Evolutionary conservation across 2,113 vertebrate species (phyloP).

Genomic region (Gobiocypris rarus): DNA sequence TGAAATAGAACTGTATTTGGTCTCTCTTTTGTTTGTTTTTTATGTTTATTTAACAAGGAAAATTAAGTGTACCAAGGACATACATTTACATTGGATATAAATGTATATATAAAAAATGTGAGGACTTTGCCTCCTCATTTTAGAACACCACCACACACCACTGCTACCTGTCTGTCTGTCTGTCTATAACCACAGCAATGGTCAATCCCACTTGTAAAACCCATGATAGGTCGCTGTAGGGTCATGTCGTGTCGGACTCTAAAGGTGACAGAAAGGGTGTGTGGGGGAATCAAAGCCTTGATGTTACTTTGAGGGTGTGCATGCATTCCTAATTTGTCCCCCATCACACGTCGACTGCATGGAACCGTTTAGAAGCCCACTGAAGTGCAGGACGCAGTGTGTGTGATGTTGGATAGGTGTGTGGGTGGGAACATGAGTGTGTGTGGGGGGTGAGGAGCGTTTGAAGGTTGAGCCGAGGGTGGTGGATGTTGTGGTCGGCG

Average conservation of each 20-base stretch:
- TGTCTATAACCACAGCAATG: background rate
- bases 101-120: too few relatives aligned
- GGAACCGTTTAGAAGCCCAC: conserved; percentile 69
- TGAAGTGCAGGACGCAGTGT: conserved; percentile 40
- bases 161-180: background rate
- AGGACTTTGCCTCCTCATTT: too few relatives aligned
- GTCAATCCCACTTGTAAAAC: background rate
- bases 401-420: conserved; percentile 52
- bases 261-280: conserved; percentile 77
- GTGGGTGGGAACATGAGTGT: conserved; percentile 46
- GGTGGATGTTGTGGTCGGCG: conserved; percentile 50
- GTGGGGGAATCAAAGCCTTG: conserved; percentile 60
- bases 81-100: too few relatives aligned
- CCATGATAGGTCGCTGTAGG: conserved; percentile 63
- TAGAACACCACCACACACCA: too few relatives aligned
- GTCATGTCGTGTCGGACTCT: conserved; percentile 71
- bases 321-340: conserved; percentile 70
- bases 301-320: conserved; percentile 53
- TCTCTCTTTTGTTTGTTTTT: too few relatives aligned
- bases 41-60: too few relatives aligned
- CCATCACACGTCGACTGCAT: conserved; percentile 74
- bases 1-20: too few relatives aligned
- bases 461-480: conserved; percentile 63
- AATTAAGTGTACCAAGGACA: too few relatives aligned
- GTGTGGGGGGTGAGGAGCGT: conserved; percentile 46